These are phyloP conservation scores for Andrena cerasifolii DNA, from an alignment of 1,140 invertebrate species.

Conservation along the genomic window DNA sequence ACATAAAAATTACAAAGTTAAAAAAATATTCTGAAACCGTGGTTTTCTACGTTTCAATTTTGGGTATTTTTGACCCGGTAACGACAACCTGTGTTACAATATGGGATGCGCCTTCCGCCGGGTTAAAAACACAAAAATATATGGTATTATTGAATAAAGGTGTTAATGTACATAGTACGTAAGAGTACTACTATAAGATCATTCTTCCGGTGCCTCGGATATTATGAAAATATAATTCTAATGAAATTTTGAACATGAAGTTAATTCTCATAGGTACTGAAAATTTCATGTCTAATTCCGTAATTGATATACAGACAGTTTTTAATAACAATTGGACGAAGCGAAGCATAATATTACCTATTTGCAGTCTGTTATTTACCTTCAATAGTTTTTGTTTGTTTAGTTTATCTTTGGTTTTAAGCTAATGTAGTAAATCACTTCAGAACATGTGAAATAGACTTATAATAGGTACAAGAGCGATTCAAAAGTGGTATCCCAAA, in stretches of 20 bases:
- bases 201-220: conserved; percentile 3
- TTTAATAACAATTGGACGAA: conserved; percentile 9
- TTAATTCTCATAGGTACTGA: neutral
- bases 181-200: no score
- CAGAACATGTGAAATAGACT: conserved; percentile 35
- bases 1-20: no score
- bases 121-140: no score
- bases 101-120: no score
- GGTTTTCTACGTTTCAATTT: no score
- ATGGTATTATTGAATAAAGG: no score
- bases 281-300: conserved; percentile 8
- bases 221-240: conserved; percentile 1
- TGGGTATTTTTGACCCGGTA: no score
- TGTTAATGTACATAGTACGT: no score
- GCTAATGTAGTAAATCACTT: conserved; percentile 28
- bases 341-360: conserved; percentile 17
- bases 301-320: conserved; percentile 6
- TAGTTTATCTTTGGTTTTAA: conserved; percentile 53
- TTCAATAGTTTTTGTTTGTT: conserved; percentile 34
- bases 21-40: no score
- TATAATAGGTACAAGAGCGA: no score
- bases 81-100: no score
- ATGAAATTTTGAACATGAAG: conserved; percentile 1
- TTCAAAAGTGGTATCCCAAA: no score
- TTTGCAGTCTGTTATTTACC: conserved; percentile 20